phyloP scores from a whole-genome alignment of 2,797 vertebrate genomes.

The Picus viridis region DNA sequence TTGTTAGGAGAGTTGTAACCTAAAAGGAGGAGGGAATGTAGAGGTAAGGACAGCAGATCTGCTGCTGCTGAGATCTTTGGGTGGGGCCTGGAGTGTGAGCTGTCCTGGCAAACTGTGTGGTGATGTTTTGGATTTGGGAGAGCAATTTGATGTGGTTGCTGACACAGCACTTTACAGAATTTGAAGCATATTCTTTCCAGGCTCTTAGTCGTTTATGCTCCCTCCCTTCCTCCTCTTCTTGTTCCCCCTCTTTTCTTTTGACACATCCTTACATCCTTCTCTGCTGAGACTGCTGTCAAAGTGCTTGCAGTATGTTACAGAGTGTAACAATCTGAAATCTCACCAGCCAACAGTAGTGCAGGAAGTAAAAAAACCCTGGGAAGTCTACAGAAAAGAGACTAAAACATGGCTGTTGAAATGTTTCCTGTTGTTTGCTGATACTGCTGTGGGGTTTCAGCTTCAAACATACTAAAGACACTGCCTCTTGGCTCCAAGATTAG shows the following conservation, averaged over 20 bases:
- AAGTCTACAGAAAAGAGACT: background rate
- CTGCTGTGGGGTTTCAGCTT: background rate
- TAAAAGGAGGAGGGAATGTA: background rate
- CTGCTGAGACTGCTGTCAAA: background rate
- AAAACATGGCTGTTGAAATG: background rate
- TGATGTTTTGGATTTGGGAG: background rate
- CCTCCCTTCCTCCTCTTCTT: background rate
- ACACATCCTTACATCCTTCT: background rate
- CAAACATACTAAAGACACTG: background rate
- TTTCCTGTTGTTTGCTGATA: background rate
- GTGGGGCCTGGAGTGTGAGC: background rate
- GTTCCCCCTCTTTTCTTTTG: background rate
- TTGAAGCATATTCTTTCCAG: background rate
- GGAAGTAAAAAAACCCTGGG: background rate
- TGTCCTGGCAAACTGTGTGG: background rate
- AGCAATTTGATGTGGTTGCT: background rate
- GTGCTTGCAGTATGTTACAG: background rate
- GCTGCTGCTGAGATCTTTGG: background rate
- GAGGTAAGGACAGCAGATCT: background rate
- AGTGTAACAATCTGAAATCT: background rate
- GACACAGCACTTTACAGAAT: background rate
- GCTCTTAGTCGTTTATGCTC: background rate
- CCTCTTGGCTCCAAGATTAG: background rate
- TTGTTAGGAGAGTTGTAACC: background rate
- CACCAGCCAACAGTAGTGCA: background rate